phyloP scores from a whole-genome alignment of 2,888 invertebrate species.

The Mesorhabditis spiculigera region DNA sequence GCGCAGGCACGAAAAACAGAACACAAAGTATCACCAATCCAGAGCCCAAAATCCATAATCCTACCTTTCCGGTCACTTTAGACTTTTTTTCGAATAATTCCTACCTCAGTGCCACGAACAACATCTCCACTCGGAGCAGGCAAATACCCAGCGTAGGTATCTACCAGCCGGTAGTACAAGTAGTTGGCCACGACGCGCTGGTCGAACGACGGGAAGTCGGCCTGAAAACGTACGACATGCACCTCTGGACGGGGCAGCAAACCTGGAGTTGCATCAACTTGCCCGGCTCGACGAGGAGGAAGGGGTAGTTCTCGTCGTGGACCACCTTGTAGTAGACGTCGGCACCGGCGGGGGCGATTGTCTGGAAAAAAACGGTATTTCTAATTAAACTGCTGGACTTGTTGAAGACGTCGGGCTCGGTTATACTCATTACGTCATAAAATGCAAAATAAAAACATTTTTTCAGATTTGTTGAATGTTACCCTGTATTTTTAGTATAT shows the following conservation, averaged over 20 bases:
- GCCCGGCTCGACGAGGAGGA: constrained; percentile 24
- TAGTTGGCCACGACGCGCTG: constrained; percentile 31
- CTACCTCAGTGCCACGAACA: background rate
- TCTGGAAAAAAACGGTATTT: constrained; percentile 4
- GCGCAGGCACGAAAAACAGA: too few relatives aligned
- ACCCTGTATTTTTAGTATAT: background rate
- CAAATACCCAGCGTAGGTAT: constrained; percentile 26
- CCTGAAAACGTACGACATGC: background rate
- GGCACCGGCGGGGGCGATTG: constrained; percentile 17
- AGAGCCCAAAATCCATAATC: too few relatives aligned
- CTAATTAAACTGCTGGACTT: background rate
- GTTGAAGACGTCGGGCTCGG: background rate
- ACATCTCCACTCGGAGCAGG: constrained; percentile 12
- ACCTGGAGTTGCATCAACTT: constrained; percentile 16
- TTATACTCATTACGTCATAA: background rate
- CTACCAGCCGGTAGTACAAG: constrained; percentile 33
- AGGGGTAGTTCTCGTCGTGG: background rate
- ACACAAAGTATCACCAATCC: too few relatives aligned
- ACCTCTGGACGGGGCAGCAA: background rate
- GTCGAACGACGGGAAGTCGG: constrained; percentile 12
- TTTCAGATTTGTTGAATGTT: background rate
- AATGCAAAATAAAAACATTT: background rate
- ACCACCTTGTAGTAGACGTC: constrained; percentile 16
- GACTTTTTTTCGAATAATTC: background rate
- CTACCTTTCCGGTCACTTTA: too few relatives aligned